Conservation (phyloP, 2,888 invertebrate genomes). For the Ischnus inquisitorius region DNA sequence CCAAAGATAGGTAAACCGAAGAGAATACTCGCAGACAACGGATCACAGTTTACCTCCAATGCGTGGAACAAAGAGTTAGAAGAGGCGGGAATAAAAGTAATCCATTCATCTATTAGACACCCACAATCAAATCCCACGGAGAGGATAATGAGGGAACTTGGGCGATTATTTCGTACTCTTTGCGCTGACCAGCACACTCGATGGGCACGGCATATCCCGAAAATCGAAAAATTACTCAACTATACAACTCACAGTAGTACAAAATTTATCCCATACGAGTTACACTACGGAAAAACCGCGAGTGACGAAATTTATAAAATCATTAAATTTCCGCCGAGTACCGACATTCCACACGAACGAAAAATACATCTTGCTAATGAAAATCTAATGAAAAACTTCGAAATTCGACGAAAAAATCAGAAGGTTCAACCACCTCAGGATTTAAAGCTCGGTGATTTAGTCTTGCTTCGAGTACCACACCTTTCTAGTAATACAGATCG, state of each 20-base stretch:
- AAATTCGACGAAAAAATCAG: constrained; percentile 7
- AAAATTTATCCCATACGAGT: not conserved
- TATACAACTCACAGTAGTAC: constrained; percentile 13
- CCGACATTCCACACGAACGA: not conserved
- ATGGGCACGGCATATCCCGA: constrained; percentile 24
- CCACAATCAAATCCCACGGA: constrained; percentile 46
- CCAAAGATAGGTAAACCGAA: constrained; percentile 18
- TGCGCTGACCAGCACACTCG: constrained; percentile 42
- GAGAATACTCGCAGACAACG: constrained; percentile 29
- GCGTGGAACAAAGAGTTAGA: constrained; percentile 23
- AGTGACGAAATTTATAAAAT: not conserved
- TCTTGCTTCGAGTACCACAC: constrained; percentile 50
- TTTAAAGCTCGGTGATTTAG: constrained; percentile 30
- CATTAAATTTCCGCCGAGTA: not conserved
- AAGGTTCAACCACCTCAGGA: not conserved
- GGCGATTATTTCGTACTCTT: constrained; percentile 38
- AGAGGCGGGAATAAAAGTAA: not conserved
- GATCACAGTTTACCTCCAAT: constrained; percentile 11
- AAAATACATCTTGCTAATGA: constrained; percentile 9
- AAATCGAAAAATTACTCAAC: constrained; percentile 3
- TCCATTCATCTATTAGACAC: constrained; percentile 40
- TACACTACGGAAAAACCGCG: not conserved
- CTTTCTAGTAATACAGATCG: constrained; percentile 15
- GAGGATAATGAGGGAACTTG: constrained; percentile 41
- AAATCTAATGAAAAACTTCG: not conserved